phyloP scores from a whole-genome alignment of 2,888 invertebrate species.

The Sarcophaga rosellei region DNA sequence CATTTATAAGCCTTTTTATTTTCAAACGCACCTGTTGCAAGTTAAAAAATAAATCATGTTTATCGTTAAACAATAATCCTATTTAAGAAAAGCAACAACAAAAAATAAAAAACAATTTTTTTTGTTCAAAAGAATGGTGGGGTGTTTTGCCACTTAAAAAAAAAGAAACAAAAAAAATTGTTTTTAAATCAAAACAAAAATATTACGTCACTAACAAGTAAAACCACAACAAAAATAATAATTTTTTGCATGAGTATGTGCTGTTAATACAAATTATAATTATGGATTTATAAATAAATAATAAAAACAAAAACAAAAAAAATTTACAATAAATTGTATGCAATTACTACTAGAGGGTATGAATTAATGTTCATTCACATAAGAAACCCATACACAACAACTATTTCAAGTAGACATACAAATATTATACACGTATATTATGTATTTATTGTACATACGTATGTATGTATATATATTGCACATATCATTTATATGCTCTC shows the following conservation, averaged over 20 bases:
- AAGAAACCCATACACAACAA: too few species aligned
- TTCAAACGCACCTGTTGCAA: constrained; percentile 51
- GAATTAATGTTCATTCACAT: constrained; percentile 17
- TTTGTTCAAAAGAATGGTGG: background rate
- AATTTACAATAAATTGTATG: constrained; percentile 26
- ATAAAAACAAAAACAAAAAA: background rate
- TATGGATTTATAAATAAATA: background rate
- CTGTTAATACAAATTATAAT: constrained; percentile 31
- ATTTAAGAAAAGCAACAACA: background rate
- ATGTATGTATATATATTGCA: too few species aligned
- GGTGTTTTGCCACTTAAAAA: background rate
- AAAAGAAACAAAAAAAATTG: constrained; percentile 1
- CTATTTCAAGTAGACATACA: too few species aligned
- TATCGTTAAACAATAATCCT: background rate
- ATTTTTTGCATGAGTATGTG: background rate
- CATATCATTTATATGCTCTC: too few species aligned
- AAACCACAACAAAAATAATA: constrained; percentile 41
- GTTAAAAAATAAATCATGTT: constrained; percentile 38
- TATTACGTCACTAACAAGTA: constrained; percentile 62
- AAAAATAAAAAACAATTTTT: constrained; percentile 13
- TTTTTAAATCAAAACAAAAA: constrained; percentile 6
- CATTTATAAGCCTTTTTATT: too few species aligned
- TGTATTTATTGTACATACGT: too few species aligned
- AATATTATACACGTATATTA: too few species aligned
- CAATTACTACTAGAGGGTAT: constrained; percentile 16